Conservation (phyloP, 2,888 invertebrate genomes). For the Chaitophorus viminalis region DNA sequence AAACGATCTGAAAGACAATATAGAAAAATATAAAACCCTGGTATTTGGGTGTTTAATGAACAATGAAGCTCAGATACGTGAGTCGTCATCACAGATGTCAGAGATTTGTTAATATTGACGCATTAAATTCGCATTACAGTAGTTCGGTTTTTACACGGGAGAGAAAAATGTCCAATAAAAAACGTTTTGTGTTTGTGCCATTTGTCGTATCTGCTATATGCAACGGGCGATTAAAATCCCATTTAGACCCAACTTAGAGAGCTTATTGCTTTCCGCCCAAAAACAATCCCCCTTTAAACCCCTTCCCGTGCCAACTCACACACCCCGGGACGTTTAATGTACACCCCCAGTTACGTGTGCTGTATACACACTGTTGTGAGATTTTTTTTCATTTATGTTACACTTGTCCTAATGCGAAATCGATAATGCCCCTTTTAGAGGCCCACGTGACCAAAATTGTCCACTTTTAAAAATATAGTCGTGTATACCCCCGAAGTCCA, state of each 20-base stretch:
- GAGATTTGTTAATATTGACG: constrained; percentile 45
- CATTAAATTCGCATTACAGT: constrained; percentile 58
- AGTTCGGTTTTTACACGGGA: constrained; percentile 37
- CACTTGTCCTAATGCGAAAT: constrained; percentile 59
- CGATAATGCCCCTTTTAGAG: constrained; percentile 56
- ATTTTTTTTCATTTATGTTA: constrained; percentile 45
- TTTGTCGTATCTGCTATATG: constrained; percentile 49
- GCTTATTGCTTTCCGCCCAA: constrained; percentile 61
- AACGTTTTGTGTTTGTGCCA: constrained; percentile 53
- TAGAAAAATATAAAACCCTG: background rate
- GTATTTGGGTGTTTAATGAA: constrained; percentile 49
- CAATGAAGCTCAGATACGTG: constrained; percentile 50
- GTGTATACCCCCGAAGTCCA: background rate
- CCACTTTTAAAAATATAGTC: constrained; percentile 24
- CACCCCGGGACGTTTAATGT: constrained; percentile 43
- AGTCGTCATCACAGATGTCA: constrained; percentile 34
- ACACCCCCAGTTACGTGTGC: constrained; percentile 31
- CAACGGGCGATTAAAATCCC: constrained; percentile 59
- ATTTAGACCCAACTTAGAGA: constrained; percentile 58
- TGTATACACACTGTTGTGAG: constrained; percentile 42
- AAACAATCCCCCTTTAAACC: constrained; percentile 53
- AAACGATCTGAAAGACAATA: constrained; percentile 8
- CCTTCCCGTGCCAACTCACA: constrained; percentile 55
- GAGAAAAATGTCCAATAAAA: constrained; percentile 55
- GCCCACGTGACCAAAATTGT: constrained; percentile 45